A percentile compares a stretch with the other conserved stretches of the same genome.
Conservation (phyloP, 1,140 invertebrate genomes). For the Uloborus diversus region DNA sequence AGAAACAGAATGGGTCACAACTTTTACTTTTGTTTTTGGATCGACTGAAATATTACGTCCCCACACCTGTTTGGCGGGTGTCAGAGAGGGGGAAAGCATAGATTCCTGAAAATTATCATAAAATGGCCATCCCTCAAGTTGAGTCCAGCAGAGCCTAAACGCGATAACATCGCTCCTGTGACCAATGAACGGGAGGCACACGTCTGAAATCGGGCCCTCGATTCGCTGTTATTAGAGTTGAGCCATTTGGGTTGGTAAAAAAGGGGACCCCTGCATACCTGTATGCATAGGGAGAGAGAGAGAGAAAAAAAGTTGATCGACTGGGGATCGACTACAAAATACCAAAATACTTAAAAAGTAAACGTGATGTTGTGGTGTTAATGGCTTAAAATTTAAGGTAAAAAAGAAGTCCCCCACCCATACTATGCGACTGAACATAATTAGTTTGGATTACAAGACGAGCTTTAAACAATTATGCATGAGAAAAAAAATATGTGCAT, state of each 20-base stretch:
- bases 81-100: neutral
- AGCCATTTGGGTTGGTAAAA: slow-evolving; percentile 33
- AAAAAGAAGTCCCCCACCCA: no score
- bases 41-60: no score
- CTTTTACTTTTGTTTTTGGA: no score
- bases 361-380: no score
- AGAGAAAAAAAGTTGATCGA: neutral
- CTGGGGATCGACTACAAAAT: slow-evolving; percentile 32
- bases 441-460: no score
- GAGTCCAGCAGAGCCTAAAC: slow-evolving; percentile 39
- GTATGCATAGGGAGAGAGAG: no score
- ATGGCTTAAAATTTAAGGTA: no score
- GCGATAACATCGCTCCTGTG: slow-evolving; percentile 28
- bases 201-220: slow-evolving; percentile 13
- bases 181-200: slow-evolving; percentile 22
- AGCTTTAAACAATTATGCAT: no score
- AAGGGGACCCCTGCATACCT: neutral
- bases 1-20: no score
- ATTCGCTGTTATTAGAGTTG: slow-evolving; percentile 47
- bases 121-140: slow-evolving; percentile 47
- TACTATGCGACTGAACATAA: neutral
- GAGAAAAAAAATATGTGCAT: no score
- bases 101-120: slow-evolving; percentile 18
- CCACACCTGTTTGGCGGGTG: neutral
- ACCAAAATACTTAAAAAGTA: no score